Base-by-base conservation (phyloP, 2,888 invertebrate genomes). In the Acrocera orbiculus region DNA sequence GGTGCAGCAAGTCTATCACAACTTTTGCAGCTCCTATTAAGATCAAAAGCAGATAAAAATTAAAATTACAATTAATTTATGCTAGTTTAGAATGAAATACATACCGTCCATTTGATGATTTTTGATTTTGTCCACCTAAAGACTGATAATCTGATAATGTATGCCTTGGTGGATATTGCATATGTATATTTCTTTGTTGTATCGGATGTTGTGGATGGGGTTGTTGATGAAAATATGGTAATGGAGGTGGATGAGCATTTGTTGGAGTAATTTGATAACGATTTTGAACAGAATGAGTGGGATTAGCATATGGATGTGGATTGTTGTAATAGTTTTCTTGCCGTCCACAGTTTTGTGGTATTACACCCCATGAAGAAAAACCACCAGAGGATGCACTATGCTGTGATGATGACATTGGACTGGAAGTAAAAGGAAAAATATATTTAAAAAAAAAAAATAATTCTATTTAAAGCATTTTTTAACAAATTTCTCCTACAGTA, bases 311-410 rank as follows among this genome's bases (percentile, higher is more conserved):
- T 19, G 56, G 54, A 40, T 57, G 32, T 1, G 59, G 60, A 48
- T 60, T 60, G 39, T 58, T 60, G 25, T 60, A 59, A 36, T 54
- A 50, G 41, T 55, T 54, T 42, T 59, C 58, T 13, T 51, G 54
- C 3, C 52, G 49, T 17, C 27, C 36, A n/a, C n/a, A n/a, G n/a
- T n/a, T n/a, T 16, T 42, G 42, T 10, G 59, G 57, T 5, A 53
- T 49, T 15, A 57, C 51, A 26, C 58, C 58, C 61, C 60, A 60
- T 24, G 58, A 57, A 2, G 61, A 58, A 42, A 59, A 61, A 20
- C 59, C 59, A 19, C 60, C 59, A 3, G 61, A 59, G n/a, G 59
- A 58, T 26, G 50, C 50, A 41, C 61, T 60, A 43, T 59, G 58
- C 45, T 60, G 58, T 31, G 59, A 59, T 23, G 58, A 56, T 42